Base-by-base conservation (phyloP, 2,797 vertebrate genomes). In the Chloroceryle inda region DNA sequence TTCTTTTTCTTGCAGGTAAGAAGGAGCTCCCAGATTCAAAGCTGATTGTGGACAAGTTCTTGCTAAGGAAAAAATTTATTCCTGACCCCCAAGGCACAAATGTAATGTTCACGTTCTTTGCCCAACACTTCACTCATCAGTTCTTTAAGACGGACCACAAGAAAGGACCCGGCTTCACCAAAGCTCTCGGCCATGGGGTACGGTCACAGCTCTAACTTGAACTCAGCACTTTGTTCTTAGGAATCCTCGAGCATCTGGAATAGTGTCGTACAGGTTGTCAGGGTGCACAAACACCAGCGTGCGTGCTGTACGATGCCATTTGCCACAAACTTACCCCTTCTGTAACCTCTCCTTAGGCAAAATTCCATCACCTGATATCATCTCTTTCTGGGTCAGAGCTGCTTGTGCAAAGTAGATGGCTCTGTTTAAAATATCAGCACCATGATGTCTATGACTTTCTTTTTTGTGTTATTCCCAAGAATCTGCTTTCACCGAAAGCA, bases 31-130 rank as follows among this genome's bases (percentile, higher is more conserved):
- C 99, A 4, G 99, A 99, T 78, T 98, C 98, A 1, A 98, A 99
- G 49, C 4, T 98, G 15, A 89, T 99, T 42, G 98, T 98, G 58
- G 99, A 99, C 94, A 99, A 99, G 94, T 98, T 99, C 64, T 96
- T 99, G 55, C 59, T 99, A 40, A 98, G 99, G 85, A 98, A 97
- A 85, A 97, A 98, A 93, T 99, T 99, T 45, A 99, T 99, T 77
- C 99, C 99, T 0, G 99, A 99, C 62, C 99, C 99, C 0, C 99
- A 99, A 96, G 98, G 98, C 88, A 98, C 99, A 75, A 99, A 99
- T 31, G 96, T 99, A 93, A 99, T 99, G 99, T 99, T 99, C 73
- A 99, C 99, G 0, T 99, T 99, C 98, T 99, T 99, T 62, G 99
- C 99, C 17, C 99, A 99, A 80, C 99, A 99, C 94, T 99, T 99